phyloP scores from a whole-genome alignment of 1,140 invertebrate genomes.

The Drosophila insularis region DNA sequence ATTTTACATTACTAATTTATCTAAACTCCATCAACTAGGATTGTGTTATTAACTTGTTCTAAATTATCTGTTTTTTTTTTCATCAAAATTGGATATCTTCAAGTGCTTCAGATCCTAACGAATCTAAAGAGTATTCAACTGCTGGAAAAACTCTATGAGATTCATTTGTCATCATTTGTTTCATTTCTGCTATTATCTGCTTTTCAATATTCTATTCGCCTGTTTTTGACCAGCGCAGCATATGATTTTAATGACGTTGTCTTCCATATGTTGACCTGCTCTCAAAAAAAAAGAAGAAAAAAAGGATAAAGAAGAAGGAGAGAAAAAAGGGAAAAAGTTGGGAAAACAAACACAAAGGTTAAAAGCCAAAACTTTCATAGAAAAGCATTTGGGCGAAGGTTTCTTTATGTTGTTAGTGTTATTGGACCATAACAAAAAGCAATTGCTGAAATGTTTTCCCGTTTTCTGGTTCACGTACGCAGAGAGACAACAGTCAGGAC shows the following conservation, averaged over 20 bases:
- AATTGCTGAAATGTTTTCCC: conserved; percentile 19
- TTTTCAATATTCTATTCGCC: conserved; percentile 14
- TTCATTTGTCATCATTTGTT: not conserved
- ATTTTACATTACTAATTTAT: no score
- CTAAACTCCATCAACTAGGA: no score
- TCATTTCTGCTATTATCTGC: conserved; percentile 1
- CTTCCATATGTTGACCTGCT: conserved; percentile 16
- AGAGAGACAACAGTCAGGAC: not conserved
- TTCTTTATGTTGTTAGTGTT: conserved; percentile 11
- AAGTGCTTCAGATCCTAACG: no score
- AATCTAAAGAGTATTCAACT: no score
- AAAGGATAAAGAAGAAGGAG: not conserved
- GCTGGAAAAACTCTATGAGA: not conserved
- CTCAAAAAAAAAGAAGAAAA: not conserved
- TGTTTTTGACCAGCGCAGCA: conserved; percentile 53
- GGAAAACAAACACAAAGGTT: conserved; percentile 15
- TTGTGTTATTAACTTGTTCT: no score
- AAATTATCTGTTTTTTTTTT: no score
- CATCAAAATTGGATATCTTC: no score
- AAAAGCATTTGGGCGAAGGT: conserved; percentile 2
- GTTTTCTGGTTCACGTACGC: conserved; percentile 16
- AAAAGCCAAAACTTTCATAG: conserved; percentile 9
- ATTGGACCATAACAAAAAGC: conserved; percentile 17
- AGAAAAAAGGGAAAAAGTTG: not conserved
- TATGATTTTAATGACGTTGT: conserved; percentile 57